Evolutionary conservation across 2,797 vertebrate genomes (phyloP).

Genomic region (Phoebastria nigripes): DNA sequence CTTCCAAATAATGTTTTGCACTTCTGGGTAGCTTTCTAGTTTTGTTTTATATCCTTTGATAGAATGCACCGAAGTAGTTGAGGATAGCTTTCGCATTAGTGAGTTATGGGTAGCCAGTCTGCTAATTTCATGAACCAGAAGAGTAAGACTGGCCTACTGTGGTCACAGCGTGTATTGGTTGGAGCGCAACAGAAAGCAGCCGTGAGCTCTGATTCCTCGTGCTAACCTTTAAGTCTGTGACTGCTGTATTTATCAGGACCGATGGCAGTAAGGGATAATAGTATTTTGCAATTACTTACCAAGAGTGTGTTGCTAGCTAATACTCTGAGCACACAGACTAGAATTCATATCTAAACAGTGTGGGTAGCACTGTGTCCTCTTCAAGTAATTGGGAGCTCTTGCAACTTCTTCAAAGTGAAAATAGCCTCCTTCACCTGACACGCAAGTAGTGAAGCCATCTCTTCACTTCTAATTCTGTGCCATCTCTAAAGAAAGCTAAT

Average conservation of each 20-base stretch:
- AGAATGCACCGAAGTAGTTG: neutral
- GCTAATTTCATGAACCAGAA: neutral
- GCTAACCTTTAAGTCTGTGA: neutral
- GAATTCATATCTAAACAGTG: neutral
- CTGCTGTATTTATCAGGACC: neutral
- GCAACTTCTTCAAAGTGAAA: neutral
- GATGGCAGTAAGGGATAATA: neutral
- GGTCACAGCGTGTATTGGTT: neutral
- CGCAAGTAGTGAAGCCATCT: neutral
- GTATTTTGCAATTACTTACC: neutral
- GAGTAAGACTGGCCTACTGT: neutral
- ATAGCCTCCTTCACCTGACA: neutral
- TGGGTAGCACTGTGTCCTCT: neutral
- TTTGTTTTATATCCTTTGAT: neutral
- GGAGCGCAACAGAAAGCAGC: neutral
- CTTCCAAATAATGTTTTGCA: neutral
- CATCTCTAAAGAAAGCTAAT: neutral
- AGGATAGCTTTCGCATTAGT: neutral
- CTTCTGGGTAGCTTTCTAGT: neutral
- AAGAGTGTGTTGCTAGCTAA: neutral
- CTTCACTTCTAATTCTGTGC: neutral
- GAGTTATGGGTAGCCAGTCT: neutral
- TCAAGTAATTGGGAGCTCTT: neutral
- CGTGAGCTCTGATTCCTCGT: rapidly evolving
- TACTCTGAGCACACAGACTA: neutral